phyloP scores from a whole-genome alignment of 2,797 vertebrate genomes.

The Borostomias antarcticus region DNA sequence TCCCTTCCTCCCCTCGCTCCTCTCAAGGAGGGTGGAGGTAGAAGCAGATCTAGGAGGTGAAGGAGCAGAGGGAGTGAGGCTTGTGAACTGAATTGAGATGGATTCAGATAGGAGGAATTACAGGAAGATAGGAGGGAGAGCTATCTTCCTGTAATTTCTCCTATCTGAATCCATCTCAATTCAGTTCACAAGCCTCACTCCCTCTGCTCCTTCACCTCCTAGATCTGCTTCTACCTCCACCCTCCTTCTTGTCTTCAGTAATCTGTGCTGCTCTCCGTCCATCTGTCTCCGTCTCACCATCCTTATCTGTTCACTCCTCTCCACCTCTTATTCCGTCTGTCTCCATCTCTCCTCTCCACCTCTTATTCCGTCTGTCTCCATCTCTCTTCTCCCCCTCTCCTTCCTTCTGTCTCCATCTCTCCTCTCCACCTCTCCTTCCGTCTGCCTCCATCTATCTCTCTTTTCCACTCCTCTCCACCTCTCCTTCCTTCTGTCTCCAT shows the following conservation, averaged over 20 bases:
- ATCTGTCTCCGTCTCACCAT: slow-evolving; percentile 44
- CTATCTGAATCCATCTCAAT: background rate
- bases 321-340: background rate
- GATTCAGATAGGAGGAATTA: background rate
- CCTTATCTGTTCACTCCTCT: slow-evolving; percentile 35
- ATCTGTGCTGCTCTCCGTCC: slow-evolving; percentile 31
- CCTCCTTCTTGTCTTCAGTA: slow-evolving; percentile 45
- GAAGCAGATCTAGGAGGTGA: slow-evolving; percentile 12
- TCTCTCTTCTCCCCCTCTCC: slow-evolving; percentile 39
- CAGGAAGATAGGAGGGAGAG: background rate
- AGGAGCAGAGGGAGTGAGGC: background rate
- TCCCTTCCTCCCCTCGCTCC: slow-evolving; percentile 23
- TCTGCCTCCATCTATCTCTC: slow-evolving; percentile 5
- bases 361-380: slow-evolving; percentile 41
- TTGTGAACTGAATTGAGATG: background rate
- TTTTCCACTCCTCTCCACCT: slow-evolving; percentile 20
- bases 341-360: slow-evolving; percentile 19
- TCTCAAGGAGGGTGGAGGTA: slow-evolving; percentile 38
- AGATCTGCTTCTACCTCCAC: slow-evolving; percentile 26
- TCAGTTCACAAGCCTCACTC: background rate
- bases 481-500: background rate
- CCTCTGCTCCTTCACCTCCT: background rate
- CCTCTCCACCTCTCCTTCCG: slow-evolving; percentile 19
- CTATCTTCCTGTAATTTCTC: background rate
- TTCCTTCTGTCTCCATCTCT: background rate